Conservation (phyloP, 2,888 invertebrate species). For the Limnephilus auricula region DNA sequence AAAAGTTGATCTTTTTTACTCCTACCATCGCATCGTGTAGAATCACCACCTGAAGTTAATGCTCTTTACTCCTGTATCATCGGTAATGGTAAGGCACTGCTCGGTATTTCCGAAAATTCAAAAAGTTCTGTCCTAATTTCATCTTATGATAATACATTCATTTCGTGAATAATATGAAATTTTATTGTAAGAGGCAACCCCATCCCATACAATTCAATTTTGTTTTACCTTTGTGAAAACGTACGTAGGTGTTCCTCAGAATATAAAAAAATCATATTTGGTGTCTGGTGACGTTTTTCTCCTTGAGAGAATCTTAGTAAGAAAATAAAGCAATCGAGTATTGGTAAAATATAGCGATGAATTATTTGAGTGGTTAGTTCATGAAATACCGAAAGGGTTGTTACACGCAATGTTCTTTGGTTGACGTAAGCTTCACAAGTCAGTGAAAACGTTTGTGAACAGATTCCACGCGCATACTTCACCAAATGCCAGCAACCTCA, state of each 20-base stretch:
- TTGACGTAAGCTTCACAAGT: slow-evolving; percentile 26
- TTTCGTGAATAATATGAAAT: too few relatives aligned
- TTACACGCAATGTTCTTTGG: neutral
- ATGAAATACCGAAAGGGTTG: neutral
- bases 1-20: too few relatives aligned
- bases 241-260: neutral
- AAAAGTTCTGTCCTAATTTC: too few relatives aligned
- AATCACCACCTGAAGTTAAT: too few relatives aligned
- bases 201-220: too few relatives aligned
- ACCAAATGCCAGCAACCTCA: neutral
- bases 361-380: neutral
- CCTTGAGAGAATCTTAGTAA: neutral
- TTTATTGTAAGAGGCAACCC: too few relatives aligned
- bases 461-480: neutral
- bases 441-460: slow-evolving; percentile 1
- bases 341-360: neutral
- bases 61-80: too few relatives aligned
- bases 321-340: neutral
- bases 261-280: neutral
- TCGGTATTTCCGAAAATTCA: too few relatives aligned
- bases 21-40: too few relatives aligned
- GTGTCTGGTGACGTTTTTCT: neutral
- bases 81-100: too few relatives aligned
- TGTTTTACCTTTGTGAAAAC: neutral
- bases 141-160: too few relatives aligned